phyloP scores from a whole-genome alignment of 1,140 invertebrate genomes.

The Steinernema khuongi region DNA sequence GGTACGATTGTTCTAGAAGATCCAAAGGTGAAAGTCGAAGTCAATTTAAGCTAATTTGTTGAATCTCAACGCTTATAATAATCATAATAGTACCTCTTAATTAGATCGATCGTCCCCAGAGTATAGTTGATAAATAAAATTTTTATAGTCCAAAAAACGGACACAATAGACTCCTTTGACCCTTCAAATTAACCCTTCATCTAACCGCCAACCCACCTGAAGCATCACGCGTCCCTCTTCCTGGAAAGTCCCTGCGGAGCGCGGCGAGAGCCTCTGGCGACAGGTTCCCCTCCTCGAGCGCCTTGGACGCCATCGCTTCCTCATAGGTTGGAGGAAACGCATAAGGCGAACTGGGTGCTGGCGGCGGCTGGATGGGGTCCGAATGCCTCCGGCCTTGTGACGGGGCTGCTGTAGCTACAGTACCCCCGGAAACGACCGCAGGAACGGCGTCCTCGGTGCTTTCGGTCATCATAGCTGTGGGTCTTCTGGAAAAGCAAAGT shows the following conservation, averaged over 20 bases:
- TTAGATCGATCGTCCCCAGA: neutral
- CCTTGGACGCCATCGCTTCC: neutral
- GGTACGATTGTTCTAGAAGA: too few relatives aligned
- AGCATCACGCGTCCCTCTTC: neutral
- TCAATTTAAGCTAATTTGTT: too few relatives aligned
- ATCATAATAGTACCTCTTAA: too few relatives aligned
- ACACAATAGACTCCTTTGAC: neutral
- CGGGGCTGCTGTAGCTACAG: neutral
- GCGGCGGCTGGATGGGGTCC: neutral
- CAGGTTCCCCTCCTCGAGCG: neutral
- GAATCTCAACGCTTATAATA: too few relatives aligned
- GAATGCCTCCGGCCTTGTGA: neutral
- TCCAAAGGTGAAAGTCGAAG: too few relatives aligned
- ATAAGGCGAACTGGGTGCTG: neutral
- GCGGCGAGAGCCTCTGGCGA: neutral
- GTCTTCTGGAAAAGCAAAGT: neutral
- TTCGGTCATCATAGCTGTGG: neutral
- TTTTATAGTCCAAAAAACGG: neutral
- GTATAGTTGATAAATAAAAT: neutral
- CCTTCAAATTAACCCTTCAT: neutral
- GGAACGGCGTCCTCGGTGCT: neutral
- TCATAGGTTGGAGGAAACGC: conserved; percentile 6
- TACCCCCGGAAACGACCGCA: neutral
- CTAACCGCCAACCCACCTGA: neutral
- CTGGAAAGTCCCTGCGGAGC: neutral